Percentiles rank a stretch among this genome's conserved stretches.
Conservation (phyloP, 1,140 invertebrate species). For the Achroia grisella region DNA sequence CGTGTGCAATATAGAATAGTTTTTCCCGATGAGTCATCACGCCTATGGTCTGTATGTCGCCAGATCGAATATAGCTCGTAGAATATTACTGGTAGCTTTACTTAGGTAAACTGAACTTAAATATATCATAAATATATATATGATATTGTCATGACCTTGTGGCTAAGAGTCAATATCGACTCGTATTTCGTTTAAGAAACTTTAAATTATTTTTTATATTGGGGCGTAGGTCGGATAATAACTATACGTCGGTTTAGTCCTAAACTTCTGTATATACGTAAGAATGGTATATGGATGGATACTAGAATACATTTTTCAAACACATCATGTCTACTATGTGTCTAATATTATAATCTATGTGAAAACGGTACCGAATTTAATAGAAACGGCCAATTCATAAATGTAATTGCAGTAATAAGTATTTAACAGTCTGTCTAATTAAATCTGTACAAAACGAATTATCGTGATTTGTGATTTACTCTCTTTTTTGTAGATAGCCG, state of each 20-base stretch:
- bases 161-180: slow-evolving; percentile 17
- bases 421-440: slow-evolving; percentile 69
- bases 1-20: too few species aligned
- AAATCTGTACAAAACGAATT: slow-evolving; percentile 69
- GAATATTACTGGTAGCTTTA: neutral
- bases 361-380: slow-evolving; percentile 59
- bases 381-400: slow-evolving; percentile 45
- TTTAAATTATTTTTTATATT: slow-evolving; percentile 43
- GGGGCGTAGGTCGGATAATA: slow-evolving; percentile 32
- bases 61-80: slow-evolving; percentile 15
- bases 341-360: slow-evolving; percentile 38
- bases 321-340: slow-evolving; percentile 38
- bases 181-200: slow-evolving; percentile 32
- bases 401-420: slow-evolving; percentile 64
- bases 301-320: neutral
- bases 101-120: neutral
- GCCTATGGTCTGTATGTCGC: too few species aligned
- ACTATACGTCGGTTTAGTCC: slow-evolving; percentile 34
- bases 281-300: slow-evolving; percentile 29
- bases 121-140: too few species aligned
- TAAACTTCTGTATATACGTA: slow-evolving; percentile 61
- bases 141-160: slow-evolving; percentile 23
- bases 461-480: slow-evolving; percentile 56
- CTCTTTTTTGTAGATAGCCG: slow-evolving; percentile 21
- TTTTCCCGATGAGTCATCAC: too few species aligned